phyloP scores from a whole-genome alignment of 2,113 vertebrate species.

The Ptilorrhoa leucosticta region DNA sequence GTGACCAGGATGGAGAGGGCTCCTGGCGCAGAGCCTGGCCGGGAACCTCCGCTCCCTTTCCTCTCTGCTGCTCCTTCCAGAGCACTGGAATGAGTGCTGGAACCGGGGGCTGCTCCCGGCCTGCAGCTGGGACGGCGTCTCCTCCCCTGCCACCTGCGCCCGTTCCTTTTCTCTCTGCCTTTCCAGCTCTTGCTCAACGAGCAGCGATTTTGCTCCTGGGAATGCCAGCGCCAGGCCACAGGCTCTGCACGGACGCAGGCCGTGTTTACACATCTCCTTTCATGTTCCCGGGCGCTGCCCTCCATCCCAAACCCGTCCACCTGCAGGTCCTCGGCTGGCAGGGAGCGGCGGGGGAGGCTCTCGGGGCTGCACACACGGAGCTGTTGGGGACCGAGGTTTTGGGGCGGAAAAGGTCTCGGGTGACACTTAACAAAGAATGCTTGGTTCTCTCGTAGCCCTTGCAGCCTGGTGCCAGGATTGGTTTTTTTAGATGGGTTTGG shows the following conservation, averaged over 20 bases:
- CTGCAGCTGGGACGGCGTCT: neutral
- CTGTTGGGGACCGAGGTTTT: neutral
- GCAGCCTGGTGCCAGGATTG: neutral
- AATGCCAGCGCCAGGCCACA: neutral
- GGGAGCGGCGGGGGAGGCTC: neutral
- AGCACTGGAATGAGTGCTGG: neutral
- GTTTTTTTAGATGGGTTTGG: neutral
- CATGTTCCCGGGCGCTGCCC: accelerated
- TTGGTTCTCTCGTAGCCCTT: neutral
- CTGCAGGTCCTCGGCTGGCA: neutral
- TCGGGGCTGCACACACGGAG: accelerated
- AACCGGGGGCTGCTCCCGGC: neutral
- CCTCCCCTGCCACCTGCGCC: neutral
- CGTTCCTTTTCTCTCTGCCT: neutral
- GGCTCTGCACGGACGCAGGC: neutral
- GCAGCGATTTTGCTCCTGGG: neutral
- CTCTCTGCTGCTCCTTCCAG: neutral
- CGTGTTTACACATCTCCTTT: neutral
- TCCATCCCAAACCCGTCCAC: neutral
- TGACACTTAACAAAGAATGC: neutral
- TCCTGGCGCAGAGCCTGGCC: neutral
- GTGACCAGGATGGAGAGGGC: accelerated
- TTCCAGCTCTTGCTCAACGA: neutral
- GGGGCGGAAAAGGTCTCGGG: neutral
- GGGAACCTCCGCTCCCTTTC: neutral